These are phyloP conservation scores for Aulostomus chinensis DNA, from an alignment of 2,797 vertebrate genomes.

Conservation along the genomic window DNA sequence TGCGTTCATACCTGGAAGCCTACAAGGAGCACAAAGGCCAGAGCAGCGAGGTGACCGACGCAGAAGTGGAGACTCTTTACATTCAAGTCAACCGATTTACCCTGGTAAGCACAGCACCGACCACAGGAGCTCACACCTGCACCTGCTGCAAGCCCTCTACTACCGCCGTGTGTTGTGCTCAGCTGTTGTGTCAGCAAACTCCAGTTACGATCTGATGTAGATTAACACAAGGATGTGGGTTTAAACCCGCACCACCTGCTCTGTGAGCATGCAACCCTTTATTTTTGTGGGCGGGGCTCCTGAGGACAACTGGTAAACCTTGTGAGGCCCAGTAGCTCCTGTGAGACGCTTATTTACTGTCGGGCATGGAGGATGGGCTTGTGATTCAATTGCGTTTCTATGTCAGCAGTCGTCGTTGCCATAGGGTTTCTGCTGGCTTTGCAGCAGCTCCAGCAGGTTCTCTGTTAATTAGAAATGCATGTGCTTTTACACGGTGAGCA, in stretches of 20 bases:
- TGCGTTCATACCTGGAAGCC: slow-evolving; percentile 92
- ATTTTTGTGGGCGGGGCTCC: neutral
- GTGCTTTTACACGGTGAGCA: neutral
- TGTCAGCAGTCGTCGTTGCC: slow-evolving; percentile 33
- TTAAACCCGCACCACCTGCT: slow-evolving; percentile 3
- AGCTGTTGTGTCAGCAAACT: slow-evolving; percentile 24
- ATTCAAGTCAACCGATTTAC: slow-evolving; percentile 96
- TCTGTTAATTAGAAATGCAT: slow-evolving; percentile 36
- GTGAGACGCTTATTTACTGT: slow-evolving; percentile 48
- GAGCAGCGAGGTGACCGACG: slow-evolving; percentile 83
- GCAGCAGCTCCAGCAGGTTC: slow-evolving; percentile 18
- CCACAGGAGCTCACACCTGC: neutral
- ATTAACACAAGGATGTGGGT: slow-evolving; percentile 18
- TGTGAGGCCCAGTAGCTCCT: slow-evolving; percentile 8
- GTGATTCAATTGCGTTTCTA: slow-evolving; percentile 30
- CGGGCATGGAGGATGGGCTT: slow-evolving; percentile 35
- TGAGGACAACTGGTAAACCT: slow-evolving; percentile 5
- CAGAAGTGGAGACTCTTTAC: slow-evolving; percentile 91
- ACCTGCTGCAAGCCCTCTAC: slow-evolving; percentile 15
- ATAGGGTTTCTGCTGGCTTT: slow-evolving; percentile 17
- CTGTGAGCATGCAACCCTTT: neutral
- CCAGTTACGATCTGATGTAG: neutral
- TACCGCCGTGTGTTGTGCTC: neutral
- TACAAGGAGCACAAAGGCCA: slow-evolving; percentile 92
- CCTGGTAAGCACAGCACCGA: slow-evolving; percentile 82